Conservation (phyloP, 2,797 vertebrate genomes). For the Myripristis jacobus region DNA sequence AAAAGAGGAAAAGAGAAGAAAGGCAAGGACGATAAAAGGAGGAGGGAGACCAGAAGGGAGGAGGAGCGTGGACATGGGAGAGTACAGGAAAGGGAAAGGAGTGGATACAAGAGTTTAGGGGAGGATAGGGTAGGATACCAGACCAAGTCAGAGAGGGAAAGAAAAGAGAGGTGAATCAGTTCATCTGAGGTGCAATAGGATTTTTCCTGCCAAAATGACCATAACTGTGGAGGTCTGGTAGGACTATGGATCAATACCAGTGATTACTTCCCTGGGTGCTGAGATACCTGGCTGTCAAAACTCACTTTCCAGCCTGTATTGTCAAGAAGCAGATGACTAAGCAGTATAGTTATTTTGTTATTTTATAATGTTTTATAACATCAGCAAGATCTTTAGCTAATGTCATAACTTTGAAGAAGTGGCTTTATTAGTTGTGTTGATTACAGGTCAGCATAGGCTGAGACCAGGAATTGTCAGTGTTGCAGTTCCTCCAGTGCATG, state of each 20-base stretch:
- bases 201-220: background rate
- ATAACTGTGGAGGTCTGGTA: too few species aligned
- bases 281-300: slow-evolving; percentile 10
- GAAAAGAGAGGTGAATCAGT: background rate
- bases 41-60: background rate
- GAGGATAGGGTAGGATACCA: background rate
- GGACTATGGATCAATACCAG: background rate
- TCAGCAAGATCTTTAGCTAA: too few species aligned
- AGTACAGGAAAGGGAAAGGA: background rate
- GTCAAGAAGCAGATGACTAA: slow-evolving; percentile 32
- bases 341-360: background rate
- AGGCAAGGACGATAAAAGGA: background rate
- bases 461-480: too few species aligned
- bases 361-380: too few species aligned
- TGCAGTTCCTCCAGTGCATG: too few species aligned
- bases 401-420: too few species aligned
- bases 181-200: background rate
- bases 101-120: background rate
- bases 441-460: too few species aligned
- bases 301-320: slow-evolving; percentile 15
- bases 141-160: background rate
- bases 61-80: background rate
- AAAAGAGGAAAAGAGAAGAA: background rate
- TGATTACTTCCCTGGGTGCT: too few species aligned
- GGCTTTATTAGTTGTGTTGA: too few species aligned